Evolutionary conservation across 2,113 vertebrate species (phyloP).

Genomic region (Neogale vison): DNA sequence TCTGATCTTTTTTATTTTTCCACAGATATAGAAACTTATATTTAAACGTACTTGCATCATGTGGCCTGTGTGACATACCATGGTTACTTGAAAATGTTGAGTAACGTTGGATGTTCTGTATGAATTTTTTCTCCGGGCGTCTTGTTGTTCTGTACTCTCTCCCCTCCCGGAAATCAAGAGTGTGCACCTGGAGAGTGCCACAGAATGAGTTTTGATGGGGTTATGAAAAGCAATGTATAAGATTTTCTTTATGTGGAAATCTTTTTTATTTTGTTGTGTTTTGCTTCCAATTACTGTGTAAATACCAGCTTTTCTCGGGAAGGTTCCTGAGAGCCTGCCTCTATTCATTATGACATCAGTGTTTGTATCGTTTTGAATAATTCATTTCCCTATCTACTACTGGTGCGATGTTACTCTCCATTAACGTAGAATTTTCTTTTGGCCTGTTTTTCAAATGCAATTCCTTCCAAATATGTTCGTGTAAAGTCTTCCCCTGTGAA

Average conservation of each 20-base stretch:
- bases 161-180: constrained; percentile 4
- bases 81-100: constrained; percentile 83
- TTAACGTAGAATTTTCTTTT: constrained; percentile 67
- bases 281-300: background rate
- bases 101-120: constrained; percentile 65
- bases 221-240: background rate
- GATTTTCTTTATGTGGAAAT: constrained; percentile 6
- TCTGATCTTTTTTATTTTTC: constrained; percentile 87
- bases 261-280: constrained; percentile 22
- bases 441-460: constrained; percentile 25
- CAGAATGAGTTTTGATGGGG: background rate
- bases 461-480: constrained; percentile 64
- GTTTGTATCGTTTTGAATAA: constrained; percentile 16
- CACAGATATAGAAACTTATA: constrained; percentile 87
- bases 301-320: constrained; percentile 47
- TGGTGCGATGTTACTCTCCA: constrained; percentile 61
- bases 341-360: constrained; percentile 17
- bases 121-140: constrained; percentile 61
- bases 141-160: constrained; percentile 58
- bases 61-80: constrained; percentile 83
- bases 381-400: constrained; percentile 24
- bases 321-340: background rate
- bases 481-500: constrained; percentile 69
- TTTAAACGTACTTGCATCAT: constrained; percentile 85
- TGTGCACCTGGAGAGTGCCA: background rate